A percentile compares a stretch with the other conserved stretches of the same genome.
Evolutionary conservation across 1,140 invertebrate species (phyloP).

Genomic region (Brachionus calyciflorus): DNA sequence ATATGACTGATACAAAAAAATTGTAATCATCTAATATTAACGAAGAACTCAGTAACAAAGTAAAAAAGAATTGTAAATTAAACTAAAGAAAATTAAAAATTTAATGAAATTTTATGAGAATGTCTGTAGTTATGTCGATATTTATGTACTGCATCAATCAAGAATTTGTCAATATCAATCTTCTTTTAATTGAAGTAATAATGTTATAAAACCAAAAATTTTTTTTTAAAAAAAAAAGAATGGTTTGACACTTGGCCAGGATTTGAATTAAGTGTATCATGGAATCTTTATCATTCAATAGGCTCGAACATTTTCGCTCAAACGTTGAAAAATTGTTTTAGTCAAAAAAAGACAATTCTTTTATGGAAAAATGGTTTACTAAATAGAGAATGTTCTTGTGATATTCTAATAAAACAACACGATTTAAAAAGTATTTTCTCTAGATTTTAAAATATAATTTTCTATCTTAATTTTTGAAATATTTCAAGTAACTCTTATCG

Average conservation of each 20-base stretch:
- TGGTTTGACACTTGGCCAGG: not conserved
- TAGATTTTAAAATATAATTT: not conserved
- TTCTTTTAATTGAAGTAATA: too few relatives aligned
- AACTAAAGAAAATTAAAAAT: too few relatives aligned
- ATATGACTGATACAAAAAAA: too few relatives aligned
- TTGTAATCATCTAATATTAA: too few relatives aligned
- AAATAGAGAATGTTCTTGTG: not conserved
- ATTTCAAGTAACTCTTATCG: not conserved
- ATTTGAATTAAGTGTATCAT: not conserved
- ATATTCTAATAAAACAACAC: not conserved
- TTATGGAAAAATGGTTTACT: conserved; percentile 27
- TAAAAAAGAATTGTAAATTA: too few relatives aligned
- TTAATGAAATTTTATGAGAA: too few relatives aligned
- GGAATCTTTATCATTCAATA: not conserved
- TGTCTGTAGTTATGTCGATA: too few relatives aligned
- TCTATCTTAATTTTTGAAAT: not conserved
- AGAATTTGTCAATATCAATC: too few relatives aligned
- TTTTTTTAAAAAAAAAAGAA: not conserved
- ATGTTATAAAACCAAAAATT: too few relatives aligned
- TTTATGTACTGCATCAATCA: too few relatives aligned
- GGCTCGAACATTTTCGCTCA: not conserved
- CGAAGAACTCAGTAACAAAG: too few relatives aligned
- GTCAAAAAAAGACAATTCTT: not conserved
- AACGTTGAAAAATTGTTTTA: not conserved
- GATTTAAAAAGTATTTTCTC: not conserved